Conservation (phyloP, 2,888 invertebrate genomes). For the Penaeus monodon region DNA sequence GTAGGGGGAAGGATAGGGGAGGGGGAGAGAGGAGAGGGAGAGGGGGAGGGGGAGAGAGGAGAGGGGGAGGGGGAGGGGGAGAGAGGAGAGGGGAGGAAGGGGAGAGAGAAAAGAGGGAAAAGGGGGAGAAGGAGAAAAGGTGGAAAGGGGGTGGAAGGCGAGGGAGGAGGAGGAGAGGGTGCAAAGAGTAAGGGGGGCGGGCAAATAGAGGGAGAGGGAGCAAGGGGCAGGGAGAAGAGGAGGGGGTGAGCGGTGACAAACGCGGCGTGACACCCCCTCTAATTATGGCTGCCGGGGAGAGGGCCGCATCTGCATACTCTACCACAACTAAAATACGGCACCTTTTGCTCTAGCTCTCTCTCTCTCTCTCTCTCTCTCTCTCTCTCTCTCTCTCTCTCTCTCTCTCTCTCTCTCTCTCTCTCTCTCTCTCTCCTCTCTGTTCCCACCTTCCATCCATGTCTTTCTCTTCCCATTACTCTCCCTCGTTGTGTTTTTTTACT, state of each 20-base stretch:
- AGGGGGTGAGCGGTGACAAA: conserved; percentile 4
- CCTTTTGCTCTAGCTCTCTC: not conserved
- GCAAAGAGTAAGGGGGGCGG: not conserved
- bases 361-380: not conserved
- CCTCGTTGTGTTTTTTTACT: too few relatives aligned
- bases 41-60: too few relatives aligned
- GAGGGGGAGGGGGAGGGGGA: not conserved
- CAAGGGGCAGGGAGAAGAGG: not conserved
- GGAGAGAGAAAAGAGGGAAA: too few relatives aligned
- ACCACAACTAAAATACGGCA: conserved; percentile 21
- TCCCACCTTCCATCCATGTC: not conserved
- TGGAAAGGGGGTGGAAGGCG: too few relatives aligned
- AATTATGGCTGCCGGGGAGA: conserved; percentile 20
- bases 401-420: not conserved
- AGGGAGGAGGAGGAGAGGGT: not conserved
- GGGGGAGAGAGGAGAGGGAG: not conserved
- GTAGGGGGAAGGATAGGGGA: too few relatives aligned
- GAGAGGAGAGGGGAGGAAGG: not conserved
- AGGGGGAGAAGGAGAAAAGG: too few relatives aligned
- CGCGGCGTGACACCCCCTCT: conserved; percentile 24
- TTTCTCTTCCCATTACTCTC: not conserved
- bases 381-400: not conserved
- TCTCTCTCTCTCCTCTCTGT: not conserved
- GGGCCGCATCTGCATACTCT: conserved; percentile 18
- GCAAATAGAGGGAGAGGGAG: not conserved